Percentiles rank a stretch among this genome's conserved stretches.
phyloP scores from a whole-genome alignment of 1,140 invertebrate species.

The Brachionus rubens region DNA sequence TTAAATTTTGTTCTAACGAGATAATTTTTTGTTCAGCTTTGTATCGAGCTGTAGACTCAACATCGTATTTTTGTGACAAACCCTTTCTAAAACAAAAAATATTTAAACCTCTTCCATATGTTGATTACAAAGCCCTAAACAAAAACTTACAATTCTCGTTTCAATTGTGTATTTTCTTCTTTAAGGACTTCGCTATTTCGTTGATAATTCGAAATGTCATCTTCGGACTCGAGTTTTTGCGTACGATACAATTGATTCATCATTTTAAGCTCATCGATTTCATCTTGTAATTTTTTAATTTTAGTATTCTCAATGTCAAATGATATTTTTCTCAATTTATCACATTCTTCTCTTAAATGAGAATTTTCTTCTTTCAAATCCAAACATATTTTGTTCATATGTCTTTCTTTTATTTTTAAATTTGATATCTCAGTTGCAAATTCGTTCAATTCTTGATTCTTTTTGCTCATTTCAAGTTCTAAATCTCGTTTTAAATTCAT shows the following conservation, averaged over 20 bases:
- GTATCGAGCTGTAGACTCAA: not conserved
- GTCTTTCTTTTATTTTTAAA: slow-evolving; percentile 69
- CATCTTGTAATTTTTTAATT: slow-evolving; percentile 62
- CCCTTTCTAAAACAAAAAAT: not conserved
- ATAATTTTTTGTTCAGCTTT: slow-evolving; percentile 15
- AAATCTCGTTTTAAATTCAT: slow-evolving; percentile 12
- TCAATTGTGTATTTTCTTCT: not conserved
- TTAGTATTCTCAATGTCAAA: slow-evolving; percentile 47
- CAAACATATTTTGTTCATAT: slow-evolving; percentile 59
- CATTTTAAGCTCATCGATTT: slow-evolving; percentile 57
- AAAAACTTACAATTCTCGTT: slow-evolving; percentile 19
- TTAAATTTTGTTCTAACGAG: slow-evolving; percentile 10
- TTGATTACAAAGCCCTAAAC: not conserved
- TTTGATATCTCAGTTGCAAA: slow-evolving; percentile 67
- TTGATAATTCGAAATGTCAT: slow-evolving; percentile 57
- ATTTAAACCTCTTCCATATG: not conserved
- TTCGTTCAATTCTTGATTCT: slow-evolving; percentile 59
- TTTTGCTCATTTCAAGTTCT: slow-evolving; percentile 66
- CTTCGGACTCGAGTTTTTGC: slow-evolving; percentile 47
- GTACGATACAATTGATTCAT: slow-evolving; percentile 46
- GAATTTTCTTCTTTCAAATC: slow-evolving; percentile 62
- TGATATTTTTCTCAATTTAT: slow-evolving; percentile 45
- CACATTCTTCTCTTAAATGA: slow-evolving; percentile 23
- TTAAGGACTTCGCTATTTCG: slow-evolving; percentile 76
- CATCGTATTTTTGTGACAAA: slow-evolving; percentile 14